Evolutionary conservation across 1,140 invertebrate species (phyloP).

Genomic region (Branchinecta lindahli): DNA sequence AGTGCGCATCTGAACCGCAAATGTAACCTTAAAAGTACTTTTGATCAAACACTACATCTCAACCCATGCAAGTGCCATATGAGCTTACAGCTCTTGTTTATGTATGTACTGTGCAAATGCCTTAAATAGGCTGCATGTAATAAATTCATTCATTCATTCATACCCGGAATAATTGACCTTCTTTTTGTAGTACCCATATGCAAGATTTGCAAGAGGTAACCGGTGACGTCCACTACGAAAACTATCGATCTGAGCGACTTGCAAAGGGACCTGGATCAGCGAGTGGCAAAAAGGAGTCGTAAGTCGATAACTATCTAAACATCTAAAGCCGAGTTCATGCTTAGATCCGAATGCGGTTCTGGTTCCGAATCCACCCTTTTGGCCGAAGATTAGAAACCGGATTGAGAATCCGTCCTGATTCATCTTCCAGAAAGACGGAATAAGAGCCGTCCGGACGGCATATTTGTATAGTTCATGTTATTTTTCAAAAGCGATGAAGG

Average conservation of each 20-base stretch:
- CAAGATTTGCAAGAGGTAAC: conserved; percentile 90
- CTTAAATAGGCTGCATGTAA: no score
- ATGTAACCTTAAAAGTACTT: no score
- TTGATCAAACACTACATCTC: no score
- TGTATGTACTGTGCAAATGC: no score
- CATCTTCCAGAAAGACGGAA: conserved; percentile 10
- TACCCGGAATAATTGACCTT: no score
- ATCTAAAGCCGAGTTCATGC: conserved; percentile 59
- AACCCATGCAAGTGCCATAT: no score
- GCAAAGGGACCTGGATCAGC: conserved; percentile 46
- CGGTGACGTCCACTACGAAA: conserved; percentile 89
- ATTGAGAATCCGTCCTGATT: conserved; percentile 9
- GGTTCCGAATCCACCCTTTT: conserved; percentile 18
- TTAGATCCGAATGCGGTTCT: conserved; percentile 32
- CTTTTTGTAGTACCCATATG: conserved; percentile 61
- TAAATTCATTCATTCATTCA: no score
- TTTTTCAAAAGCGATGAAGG: no score
- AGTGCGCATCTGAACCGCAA: no score
- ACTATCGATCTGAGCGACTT: conserved; percentile 72
- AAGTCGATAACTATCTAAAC: conserved; percentile 76
- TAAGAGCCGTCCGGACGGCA: conserved; percentile 2
- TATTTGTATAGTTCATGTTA: no score
- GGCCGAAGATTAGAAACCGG: neutral
- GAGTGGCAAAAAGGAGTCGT: conserved; percentile 14
- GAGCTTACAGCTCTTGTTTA: no score